These are phyloP conservation scores for Nomada goodeniana DNA, from an alignment of 2,888 invertebrate genomes.

Conservation along the genomic window DNA sequence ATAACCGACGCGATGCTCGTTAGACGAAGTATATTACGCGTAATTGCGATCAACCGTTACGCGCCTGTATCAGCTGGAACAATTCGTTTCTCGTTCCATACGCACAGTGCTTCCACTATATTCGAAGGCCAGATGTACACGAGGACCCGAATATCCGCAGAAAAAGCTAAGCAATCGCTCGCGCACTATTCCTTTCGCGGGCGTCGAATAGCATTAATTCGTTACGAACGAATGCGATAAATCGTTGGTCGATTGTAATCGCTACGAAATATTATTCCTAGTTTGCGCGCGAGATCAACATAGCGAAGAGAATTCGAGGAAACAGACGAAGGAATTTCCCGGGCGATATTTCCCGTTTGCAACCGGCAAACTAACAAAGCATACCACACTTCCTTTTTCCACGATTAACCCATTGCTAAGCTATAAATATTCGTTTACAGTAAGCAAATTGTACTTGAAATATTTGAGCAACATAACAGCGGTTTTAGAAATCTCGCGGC, in stretches of 20 bases:
- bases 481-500: neutral
- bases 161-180: neutral
- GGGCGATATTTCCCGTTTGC: neutral
- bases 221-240: neutral
- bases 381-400: too few relatives aligned
- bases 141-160: neutral
- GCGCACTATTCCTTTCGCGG: neutral
- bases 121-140: too few relatives aligned
- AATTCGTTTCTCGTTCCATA: neutral
- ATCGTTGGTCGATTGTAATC: conserved; percentile 13
- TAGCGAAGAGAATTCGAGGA: neutral
- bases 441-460: too few relatives aligned
- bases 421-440: too few relatives aligned
- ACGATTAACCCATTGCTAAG: too few relatives aligned
- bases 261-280: neutral
- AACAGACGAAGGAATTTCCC: neutral
- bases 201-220: neutral
- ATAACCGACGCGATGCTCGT: neutral
- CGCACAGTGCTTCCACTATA: too few relatives aligned
- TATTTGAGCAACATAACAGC: too few relatives aligned
- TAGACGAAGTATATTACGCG: neutral
- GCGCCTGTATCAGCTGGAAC: neutral
- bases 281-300: neutral
- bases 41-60: conserved; percentile 12
- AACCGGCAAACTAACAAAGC: too few relatives aligned